Base-by-base conservation (phyloP, 2,113 vertebrate species). In the Megalops atlanticus region DNA sequence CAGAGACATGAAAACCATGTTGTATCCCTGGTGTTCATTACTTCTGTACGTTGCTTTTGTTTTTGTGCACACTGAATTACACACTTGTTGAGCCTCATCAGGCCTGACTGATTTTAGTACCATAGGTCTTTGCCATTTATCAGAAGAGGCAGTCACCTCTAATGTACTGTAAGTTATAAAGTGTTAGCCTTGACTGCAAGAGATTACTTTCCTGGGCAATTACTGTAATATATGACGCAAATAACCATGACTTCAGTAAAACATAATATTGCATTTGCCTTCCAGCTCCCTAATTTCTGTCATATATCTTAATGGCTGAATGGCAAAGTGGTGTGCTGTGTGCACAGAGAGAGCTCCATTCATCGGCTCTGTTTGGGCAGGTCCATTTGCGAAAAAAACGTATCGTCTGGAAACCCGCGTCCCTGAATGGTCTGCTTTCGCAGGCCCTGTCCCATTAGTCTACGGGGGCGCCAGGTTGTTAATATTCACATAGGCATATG, bases 191-290 rank as follows among this genome's bases (percentile, higher is more conserved):
- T 14, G 3, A 74, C 36, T 74, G 71, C 35, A 21, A 18, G 7
- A 39, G 39, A 21, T 40, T 74, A 14, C 36, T 74, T 74, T 24
- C n/a, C 18, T 36, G 21, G 71, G 71, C 71, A 74, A 40, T 31
- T 71, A 31, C 69, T 24, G 35, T 74, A 33, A 31, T 72, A 36
- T 33, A n/a, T 41, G 72, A 74, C 4, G 38, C 72, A 74, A 41
- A 74, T 71, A 74, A 41, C 35, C 12, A 74, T 74, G 39, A n/a
- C 38, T 74, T 40, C 12, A 74, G 72, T 74, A 24, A 74, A 39
- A 39, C 15, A 40, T 24, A 38, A 74, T 74, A 74, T 40, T 40
- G 36, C 35, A 39, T 40, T 40, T 74, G 38, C 36, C 72, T 40
- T 74, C 35, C 72, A 74, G 72, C 69, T 45, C 16, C 43, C 14